phyloP scores from a whole-genome alignment of 2,113 vertebrate genomes.

The Oryzias melastigma region DNA sequence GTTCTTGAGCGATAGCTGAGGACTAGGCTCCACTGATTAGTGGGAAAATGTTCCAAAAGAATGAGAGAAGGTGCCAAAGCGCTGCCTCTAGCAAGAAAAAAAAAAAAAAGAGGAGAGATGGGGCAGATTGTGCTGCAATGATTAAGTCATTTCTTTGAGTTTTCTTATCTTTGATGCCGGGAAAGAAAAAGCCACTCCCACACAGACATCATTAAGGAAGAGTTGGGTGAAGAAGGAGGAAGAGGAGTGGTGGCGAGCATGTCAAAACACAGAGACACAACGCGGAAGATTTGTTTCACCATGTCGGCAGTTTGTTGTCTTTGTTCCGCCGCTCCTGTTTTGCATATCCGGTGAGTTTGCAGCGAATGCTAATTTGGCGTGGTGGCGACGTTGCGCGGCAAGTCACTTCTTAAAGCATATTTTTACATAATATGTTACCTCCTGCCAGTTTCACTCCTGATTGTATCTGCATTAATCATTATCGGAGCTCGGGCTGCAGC shows the following conservation, averaged over 20 bases:
- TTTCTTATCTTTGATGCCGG: slow-evolving; percentile 59
- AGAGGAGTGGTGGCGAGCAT: slow-evolving; percentile 17
- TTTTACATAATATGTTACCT: slow-evolving; percentile 4
- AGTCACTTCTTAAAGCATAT: not conserved
- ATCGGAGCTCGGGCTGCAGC: not conserved
- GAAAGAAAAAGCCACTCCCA: slow-evolving; percentile 52
- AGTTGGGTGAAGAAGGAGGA: slow-evolving; percentile 42
- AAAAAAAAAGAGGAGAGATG: slow-evolving; percentile 10
- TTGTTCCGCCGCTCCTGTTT: slow-evolving; percentile 24
- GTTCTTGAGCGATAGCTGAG: slow-evolving; percentile 32
- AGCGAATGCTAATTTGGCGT: slow-evolving; percentile 3
- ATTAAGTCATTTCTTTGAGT: slow-evolving; percentile 71
- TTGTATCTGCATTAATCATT: not conserved
- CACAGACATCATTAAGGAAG: slow-evolving; percentile 66
- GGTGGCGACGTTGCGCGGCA: not conserved
- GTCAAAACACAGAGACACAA: slow-evolving; percentile 32
- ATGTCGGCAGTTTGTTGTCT: slow-evolving; percentile 27
- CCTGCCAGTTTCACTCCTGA: not conserved
- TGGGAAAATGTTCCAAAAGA: slow-evolving; percentile 51
- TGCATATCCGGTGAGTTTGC: slow-evolving; percentile 31
- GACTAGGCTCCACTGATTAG: slow-evolving; percentile 62
- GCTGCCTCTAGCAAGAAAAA: slow-evolving; percentile 53
- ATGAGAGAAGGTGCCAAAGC: slow-evolving; percentile 50
- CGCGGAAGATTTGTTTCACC: slow-evolving; percentile 39
- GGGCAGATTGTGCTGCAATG: slow-evolving; percentile 50